A percentile compares a stretch with the other conserved stretches of the same genome.
Conservation (phyloP, 1,140 invertebrate genomes). For the Glossosoma conforme region DNA sequence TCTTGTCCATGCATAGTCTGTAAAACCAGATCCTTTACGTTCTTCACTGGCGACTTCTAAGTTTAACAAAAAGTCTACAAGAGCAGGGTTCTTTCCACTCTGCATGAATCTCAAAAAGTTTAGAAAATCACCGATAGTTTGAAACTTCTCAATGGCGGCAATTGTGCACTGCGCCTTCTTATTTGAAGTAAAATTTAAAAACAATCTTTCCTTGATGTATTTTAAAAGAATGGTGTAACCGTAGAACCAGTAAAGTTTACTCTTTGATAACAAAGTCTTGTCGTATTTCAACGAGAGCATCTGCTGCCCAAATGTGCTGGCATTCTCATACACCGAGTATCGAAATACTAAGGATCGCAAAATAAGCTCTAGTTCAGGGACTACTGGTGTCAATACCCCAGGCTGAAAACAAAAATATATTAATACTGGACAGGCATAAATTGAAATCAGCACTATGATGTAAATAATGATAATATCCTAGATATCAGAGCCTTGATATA, state of each 20-base stretch:
- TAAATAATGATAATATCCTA: no score
- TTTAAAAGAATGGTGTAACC: constrained; percentile 48
- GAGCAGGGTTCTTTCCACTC: constrained; percentile 54
- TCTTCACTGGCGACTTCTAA: constrained; percentile 48
- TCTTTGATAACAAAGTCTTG: constrained; percentile 44
- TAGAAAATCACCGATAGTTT: constrained; percentile 52
- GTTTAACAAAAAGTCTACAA: constrained; percentile 53
- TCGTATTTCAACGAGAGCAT: constrained; percentile 56
- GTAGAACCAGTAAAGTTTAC: constrained; percentile 52
- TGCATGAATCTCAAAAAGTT: constrained; percentile 60
- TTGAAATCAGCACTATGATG: no score
- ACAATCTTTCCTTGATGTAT: constrained; percentile 51
- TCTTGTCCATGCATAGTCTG: constrained; percentile 58
- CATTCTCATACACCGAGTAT: constrained; percentile 50
- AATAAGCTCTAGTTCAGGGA: constrained; percentile 55
- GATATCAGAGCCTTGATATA: no score
- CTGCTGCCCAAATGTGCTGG: constrained; percentile 58
- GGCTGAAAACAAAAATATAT: constrained; percentile 42
- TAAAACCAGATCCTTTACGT: constrained; percentile 47
- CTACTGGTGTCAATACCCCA: constrained; percentile 47
- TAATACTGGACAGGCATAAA: no score
- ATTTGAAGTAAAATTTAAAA: constrained; percentile 48
- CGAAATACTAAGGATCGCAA: constrained; percentile 54
- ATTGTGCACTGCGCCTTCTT: constrained; percentile 48
- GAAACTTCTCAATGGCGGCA: constrained; percentile 48